Conservation (phyloP, 2,888 invertebrate genomes). For the Diplolepis rosae region DNA sequence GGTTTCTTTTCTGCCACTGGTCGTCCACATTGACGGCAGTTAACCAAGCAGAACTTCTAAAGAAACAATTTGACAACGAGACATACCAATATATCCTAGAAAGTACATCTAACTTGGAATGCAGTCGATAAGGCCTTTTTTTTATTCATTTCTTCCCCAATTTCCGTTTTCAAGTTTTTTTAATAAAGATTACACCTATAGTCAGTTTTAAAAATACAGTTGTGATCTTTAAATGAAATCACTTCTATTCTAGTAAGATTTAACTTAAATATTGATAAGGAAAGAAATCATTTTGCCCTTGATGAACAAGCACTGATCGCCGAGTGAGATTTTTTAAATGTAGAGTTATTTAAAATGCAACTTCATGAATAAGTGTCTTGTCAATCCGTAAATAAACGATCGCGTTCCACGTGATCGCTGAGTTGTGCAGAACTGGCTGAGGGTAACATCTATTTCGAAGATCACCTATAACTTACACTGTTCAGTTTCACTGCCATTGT, state of each 20-base stretch:
- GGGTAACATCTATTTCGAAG: conserved; percentile 61
- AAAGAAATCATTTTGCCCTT: conserved; percentile 33
- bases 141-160: too few species aligned
- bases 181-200: too few species aligned
- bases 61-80: conserved; percentile 26
- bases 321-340: conserved; percentile 51
- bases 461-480: conserved; percentile 54
- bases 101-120: too few species aligned
- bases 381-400: conserved; percentile 66
- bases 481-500: conserved; percentile 34
- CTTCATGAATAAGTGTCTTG: conserved; percentile 53
- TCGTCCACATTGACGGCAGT: not conserved
- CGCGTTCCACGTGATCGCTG: conserved; percentile 63
- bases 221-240: too few species aligned
- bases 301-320: conserved; percentile 56
- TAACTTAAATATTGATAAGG: not conserved
- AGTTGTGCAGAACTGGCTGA: conserved; percentile 58
- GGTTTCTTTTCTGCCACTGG: conserved; percentile 9
- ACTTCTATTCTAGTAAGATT: not conserved
- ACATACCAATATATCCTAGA: conserved; percentile 12
- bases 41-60: conserved; percentile 10
- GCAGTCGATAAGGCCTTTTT: too few species aligned
- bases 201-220: too few species aligned
- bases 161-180: too few species aligned
- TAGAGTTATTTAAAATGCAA: conserved; percentile 47